Evolutionary conservation across 23 tunicate species (phyloP).

Genomic region (Clavelina lepadiformis): DNA sequence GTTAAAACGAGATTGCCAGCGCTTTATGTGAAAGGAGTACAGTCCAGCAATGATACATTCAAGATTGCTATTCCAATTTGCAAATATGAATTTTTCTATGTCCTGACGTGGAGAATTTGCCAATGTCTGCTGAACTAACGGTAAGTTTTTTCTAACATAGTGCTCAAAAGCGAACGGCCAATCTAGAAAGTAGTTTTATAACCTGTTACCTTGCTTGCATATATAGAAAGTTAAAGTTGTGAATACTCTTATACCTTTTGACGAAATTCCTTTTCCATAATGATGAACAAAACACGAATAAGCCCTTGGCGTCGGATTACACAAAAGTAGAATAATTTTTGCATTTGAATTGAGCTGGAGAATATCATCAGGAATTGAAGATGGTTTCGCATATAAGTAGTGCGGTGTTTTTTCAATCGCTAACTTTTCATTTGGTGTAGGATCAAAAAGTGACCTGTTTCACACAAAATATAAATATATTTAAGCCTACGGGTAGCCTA

Average conservation of each 20-base stretch:
- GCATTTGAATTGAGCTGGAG: constrained; percentile 10
- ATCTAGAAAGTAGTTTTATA: too few relatives aligned
- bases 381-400: constrained; percentile 23
- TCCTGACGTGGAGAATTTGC: too few relatives aligned
- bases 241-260: too few relatives aligned
- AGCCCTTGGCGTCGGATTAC: constrained; percentile 23
- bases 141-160: too few relatives aligned
- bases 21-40: constrained; percentile 13
- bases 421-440: neutral
- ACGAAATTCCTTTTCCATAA: too few relatives aligned
- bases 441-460: neutral
- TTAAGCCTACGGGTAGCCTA: neutral
- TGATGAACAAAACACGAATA: constrained; percentile 35
- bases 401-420: constrained; percentile 33
- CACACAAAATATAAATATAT: neutral
- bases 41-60: constrained; percentile 16
- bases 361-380: constrained; percentile 10
- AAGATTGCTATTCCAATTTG: neutral
- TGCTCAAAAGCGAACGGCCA: too few relatives aligned
- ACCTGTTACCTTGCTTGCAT: too few relatives aligned
- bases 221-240: too few relatives aligned
- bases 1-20: constrained; percentile 8
- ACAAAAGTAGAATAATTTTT: constrained; percentile 21
- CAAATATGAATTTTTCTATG: neutral
- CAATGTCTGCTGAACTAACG: too few relatives aligned